phyloP scores from a whole-genome alignment of 2,113 vertebrate species.

The Glaucidium brasilianum region DNA sequence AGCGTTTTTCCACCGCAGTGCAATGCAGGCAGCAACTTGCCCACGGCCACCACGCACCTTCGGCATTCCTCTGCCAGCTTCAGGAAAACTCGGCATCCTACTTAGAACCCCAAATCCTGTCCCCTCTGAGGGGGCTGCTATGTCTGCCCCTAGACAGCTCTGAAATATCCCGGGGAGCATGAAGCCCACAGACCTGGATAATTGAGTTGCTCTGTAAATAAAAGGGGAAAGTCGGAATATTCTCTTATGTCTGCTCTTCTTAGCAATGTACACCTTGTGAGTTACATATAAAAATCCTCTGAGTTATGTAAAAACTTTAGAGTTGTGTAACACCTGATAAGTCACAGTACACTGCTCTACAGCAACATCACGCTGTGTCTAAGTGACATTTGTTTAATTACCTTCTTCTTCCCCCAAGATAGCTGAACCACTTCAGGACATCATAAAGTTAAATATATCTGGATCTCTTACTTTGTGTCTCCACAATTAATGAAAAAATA shows the following conservation, averaged over 20 bases:
- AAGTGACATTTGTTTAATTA: background rate
- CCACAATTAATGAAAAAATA: background rate
- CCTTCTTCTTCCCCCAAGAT: background rate
- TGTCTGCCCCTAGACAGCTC: background rate
- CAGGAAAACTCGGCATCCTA: background rate
- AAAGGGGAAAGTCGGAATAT: background rate
- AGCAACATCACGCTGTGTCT: background rate
- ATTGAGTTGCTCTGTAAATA: background rate
- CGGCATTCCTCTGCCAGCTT: background rate
- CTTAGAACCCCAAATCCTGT: background rate
- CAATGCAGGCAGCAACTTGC: background rate
- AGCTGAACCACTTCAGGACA: background rate
- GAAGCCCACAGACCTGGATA: background rate
- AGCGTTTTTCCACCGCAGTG: background rate
- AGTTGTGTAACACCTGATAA: background rate
- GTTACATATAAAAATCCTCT: background rate
- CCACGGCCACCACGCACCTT: accelerated
- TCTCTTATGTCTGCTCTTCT: background rate
- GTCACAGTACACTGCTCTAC: background rate
- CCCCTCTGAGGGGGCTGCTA: too few relatives aligned
- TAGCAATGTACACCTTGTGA: background rate
- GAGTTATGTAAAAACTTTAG: background rate
- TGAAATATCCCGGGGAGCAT: background rate
- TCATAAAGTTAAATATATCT: background rate
- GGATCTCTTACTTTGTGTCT: background rate